A percentile compares a stretch with the other conserved stretches of the same genome.
These are phyloP conservation scores for Ceratosolen fusciceps DNA, from an alignment of 1,140 invertebrate species.

Conservation along the genomic window DNA sequence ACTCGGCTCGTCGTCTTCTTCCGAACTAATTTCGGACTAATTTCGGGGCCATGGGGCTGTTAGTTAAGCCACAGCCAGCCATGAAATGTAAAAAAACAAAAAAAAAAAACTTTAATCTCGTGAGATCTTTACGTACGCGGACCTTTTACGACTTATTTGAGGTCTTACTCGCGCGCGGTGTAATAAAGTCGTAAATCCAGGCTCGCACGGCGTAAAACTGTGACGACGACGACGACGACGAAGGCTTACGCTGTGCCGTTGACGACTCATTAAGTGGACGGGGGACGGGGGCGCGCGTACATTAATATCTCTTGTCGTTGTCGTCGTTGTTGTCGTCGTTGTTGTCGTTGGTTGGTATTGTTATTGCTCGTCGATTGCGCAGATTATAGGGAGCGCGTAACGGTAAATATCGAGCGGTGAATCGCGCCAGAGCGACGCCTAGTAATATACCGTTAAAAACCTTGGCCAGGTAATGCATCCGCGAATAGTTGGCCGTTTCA, in stretches of 20 bases:
- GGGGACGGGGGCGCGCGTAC: too few species aligned
- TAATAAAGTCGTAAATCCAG: conserved; percentile 32
- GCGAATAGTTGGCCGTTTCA: background rate
- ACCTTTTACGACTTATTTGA: conserved; percentile 20
- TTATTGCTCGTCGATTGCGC: background rate
- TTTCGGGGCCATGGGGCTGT: background rate
- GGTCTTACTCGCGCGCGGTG: background rate
- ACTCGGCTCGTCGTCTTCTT: background rate
- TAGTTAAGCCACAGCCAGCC: background rate
- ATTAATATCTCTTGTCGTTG: too few species aligned
- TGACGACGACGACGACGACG: too few species aligned
- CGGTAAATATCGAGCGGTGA: conserved; percentile 26
- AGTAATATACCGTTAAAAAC: conserved; percentile 32
- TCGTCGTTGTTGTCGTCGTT: too few species aligned
- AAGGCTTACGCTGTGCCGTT: too few species aligned
- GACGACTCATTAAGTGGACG: too few species aligned
- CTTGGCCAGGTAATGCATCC: conserved; percentile 22
- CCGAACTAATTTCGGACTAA: too few species aligned
- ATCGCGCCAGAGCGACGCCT: conserved; percentile 21
- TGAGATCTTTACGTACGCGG: conserved; percentile 21
- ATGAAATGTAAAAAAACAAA: background rate
- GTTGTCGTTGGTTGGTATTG: too few species aligned
- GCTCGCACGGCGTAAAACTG: background rate
- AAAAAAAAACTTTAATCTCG: conserved; percentile 1
- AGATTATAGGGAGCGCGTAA: background rate